Base-by-base conservation (phyloP, 2,113 vertebrate genomes). In the Rhynchopsitta pachyrhyncha region DNA sequence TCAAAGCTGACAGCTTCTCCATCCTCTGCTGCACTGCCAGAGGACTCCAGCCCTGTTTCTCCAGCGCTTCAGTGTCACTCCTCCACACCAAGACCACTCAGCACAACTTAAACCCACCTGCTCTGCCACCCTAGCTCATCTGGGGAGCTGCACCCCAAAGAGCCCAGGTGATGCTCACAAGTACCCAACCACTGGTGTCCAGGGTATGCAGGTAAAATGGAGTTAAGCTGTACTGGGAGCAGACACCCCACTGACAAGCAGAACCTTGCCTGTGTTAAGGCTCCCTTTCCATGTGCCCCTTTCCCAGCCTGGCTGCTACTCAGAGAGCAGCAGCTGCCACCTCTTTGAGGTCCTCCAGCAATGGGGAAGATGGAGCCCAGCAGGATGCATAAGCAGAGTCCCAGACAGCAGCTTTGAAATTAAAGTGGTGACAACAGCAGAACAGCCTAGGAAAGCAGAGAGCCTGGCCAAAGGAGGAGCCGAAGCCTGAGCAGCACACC, bases 101-200 rank as follows among this genome's bases (percentile, higher is more conserved):
- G 11, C 14, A 28, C n/a, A 13, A 70, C 27, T 62, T 28, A 24
- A 76, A 68, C 27, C 52, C 20, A 55, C 13, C 17, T 0, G 1
- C 12, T 49, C 37, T 27, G 31, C 57, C 47, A 47, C 14, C 52
- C 25, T 25, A 57, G 29, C n/a, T 83, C 37, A 35, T 37, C 25
- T 11, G 7, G 49, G 25, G 35, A 74, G 33, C 77, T 62, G 29
- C 18, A 52, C 15, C 59, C 35, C 68, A 7, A 28, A 70, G 19
- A 66, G 37, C 59, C 71, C 0, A 0, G 28, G 44, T 9, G 37
- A 64, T 37, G 39, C 62, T 59, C 50, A 39, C 59, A 44, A 50
- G 44, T 1, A 31, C 29, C 37, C 0, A 0, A 9, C 22, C 5
- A 49, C 44, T 37, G 17, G 10, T 2, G 7, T 5, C 41, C 17